Evolutionary conservation across 2,113 vertebrate genomes (phyloP), one percentile per base, ranked within the genome.

Genomic region (Eolophus roseicapilla): DNA sequence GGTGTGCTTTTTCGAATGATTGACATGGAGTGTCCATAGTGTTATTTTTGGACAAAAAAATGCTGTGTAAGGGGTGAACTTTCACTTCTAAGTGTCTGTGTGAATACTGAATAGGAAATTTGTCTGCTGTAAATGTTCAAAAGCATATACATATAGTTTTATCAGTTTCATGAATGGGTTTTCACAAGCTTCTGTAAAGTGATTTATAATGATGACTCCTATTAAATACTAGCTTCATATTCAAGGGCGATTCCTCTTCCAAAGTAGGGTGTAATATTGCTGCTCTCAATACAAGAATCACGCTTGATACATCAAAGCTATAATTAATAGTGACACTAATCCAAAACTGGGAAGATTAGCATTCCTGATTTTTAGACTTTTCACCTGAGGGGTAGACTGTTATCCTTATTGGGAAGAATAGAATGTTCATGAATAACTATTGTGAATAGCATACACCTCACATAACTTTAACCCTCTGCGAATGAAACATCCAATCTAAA

Each of bases 161-260:
- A 78, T 77, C 50, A 28, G 75, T 73, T 92, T 93, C 79, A 78
- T 77, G 85, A 93, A 90, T 46, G 55, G 35, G 19, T 73, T 90
- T 82, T 76, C 68, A 73, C 28, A 46, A 35, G 53, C n/a, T 70
- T 74, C n/a, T 70, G 13, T 90, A 74, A 95, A 93, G 28, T 93
- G 71, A 91, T 94, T 95, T 92, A 82, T 76, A 90, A 41, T 87
- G 78, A 89, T 92, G 55, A 73, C 31, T 89, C 31, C 62, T 83
- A 82, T 79, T 93, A 92, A 88, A 80, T 62, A 63, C 28, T 74
- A 67, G 50, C 55, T 93, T 88, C 49, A 50, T 88, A 91, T 94
- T 94, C 63, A 64, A 80, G 41, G 67, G 23, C 1, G 4, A 74
- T 92, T 52, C n/a, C 90, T 92, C 65, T 86, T 91, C 55, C 50